These are phyloP conservation scores for Oreohelix idahoensis DNA, from an alignment of 1,140 invertebrate species.

Conservation along the genomic window DNA sequence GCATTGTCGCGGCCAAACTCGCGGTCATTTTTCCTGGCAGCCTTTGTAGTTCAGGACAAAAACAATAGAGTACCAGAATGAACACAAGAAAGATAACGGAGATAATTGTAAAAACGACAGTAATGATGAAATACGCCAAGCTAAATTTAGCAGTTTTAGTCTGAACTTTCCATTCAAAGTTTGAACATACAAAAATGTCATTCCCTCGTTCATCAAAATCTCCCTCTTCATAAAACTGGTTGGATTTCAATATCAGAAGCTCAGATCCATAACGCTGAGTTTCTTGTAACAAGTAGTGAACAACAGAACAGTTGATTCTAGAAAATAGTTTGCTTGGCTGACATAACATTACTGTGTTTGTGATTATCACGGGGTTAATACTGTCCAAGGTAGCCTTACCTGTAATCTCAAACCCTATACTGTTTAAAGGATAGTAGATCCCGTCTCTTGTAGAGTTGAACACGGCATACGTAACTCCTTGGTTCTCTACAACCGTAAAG, in stretches of 20 bases:
- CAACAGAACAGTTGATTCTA: background rate
- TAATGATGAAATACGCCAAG: background rate
- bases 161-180: background rate
- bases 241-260: background rate
- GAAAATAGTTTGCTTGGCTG: background rate
- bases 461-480: background rate
- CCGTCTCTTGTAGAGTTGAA: background rate
- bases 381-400: background rate
- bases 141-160: too few relatives aligned
- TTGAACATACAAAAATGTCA: background rate
- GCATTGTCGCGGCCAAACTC: background rate
- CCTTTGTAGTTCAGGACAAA: background rate
- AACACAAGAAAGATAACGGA: background rate
- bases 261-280: background rate
- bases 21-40: conserved; percentile 16
- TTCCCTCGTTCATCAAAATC: background rate
- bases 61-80: background rate
- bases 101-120: background rate
- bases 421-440: background rate
- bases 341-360: background rate
- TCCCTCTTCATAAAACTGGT: background rate
- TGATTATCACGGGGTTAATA: background rate
- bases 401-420: background rate
- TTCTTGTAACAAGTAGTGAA: background rate
- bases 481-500: background rate